Evolutionary conservation across 1,140 invertebrate genomes (phyloP), one percentile per base, ranked within the genome.

Genomic region (Aphelenchoides avenae): DNA sequence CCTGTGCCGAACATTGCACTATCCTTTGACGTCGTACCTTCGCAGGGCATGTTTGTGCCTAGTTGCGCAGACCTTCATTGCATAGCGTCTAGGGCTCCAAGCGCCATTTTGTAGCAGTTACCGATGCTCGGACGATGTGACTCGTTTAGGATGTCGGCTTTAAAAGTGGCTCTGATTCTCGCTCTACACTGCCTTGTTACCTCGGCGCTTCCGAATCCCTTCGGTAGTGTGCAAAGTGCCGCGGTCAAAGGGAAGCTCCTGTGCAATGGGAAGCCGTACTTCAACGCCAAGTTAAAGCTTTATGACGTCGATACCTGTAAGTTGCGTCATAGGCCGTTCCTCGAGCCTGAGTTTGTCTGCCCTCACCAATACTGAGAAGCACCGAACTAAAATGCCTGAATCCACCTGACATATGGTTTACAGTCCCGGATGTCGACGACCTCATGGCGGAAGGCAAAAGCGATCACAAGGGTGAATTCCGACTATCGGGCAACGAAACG

Each of bases 371-470:
- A 39, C 15, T 39, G 3, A 18, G 15, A 39, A 18, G 37, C 37
- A n/a, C n/a, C n/a, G n/a, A n/a, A n/a, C n/a, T n/a, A 52, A 24
- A 34, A 24, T 54, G 27, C 27, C 36, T 5, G 18, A 13, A 46
- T 51, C 26, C 41, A 51, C 31, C 48, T 51, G 48, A n/a, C n/a
- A n/a, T n/a, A n/a, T n/a, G n/a, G n/a, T n/a, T 52, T 52, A 24
- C 9, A 52, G 49, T 43, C 43, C 39, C 40, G 44, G 64, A 68
- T 41, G 33, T 61, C 22, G 69, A 71, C 29, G 71, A 73, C 18
- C 33, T 57, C n/a, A 57, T 71, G 66, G 68, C 18, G 5, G 66
- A 71, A 44, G 51, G 49, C 29, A 40, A 39, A 5, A 75, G 55
- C 5, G 66, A 71, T 50, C 29, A 57, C 24, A 18, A 62, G 36